Conservation (phyloP, 2,888 invertebrate species). For the Altica lythri region DNA sequence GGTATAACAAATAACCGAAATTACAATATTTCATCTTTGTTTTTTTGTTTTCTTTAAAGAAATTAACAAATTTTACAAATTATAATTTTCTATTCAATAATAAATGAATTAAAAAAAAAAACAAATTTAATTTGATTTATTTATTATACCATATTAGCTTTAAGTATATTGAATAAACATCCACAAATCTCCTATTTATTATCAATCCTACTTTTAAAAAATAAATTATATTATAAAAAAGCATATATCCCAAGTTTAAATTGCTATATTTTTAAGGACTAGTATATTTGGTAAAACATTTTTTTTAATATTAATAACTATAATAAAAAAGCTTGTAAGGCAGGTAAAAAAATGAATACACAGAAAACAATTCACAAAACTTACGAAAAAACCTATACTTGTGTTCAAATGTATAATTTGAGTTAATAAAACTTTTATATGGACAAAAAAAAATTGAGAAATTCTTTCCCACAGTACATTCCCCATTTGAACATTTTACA, state of each 20-base stretch:
- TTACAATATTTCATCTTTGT: not conserved
- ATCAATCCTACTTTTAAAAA: slow-evolving; percentile 28
- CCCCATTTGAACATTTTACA: too few relatives aligned
- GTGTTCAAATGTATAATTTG: too few relatives aligned
- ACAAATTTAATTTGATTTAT: too few relatives aligned
- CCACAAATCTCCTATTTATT: slow-evolving; percentile 12
- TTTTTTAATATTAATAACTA: slow-evolving; percentile 26
- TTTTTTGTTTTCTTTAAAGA: too few relatives aligned
- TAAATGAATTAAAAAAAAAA: too few relatives aligned
- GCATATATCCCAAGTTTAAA: slow-evolving; percentile 30
- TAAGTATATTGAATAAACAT: slow-evolving; percentile 12
- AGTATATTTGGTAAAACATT: slow-evolving; percentile 40
- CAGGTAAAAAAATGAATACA: not conserved
- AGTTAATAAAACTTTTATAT: too few relatives aligned
- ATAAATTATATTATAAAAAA: slow-evolving; percentile 35
- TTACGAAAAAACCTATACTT: too few relatives aligned
- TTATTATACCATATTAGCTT: slow-evolving; percentile 5
- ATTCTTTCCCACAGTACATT: too few relatives aligned
- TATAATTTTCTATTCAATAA: too few relatives aligned
- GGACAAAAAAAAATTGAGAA: too few relatives aligned
- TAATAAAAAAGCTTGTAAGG: slow-evolving; percentile 13
- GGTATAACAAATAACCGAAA: not conserved
- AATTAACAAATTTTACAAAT: too few relatives aligned
- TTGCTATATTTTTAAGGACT: slow-evolving; percentile 33
- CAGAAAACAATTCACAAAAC: not conserved